These are phyloP conservation scores for Drosophila tripunctata DNA, from an alignment of 2,888 invertebrate species.

Conservation along the genomic window DNA sequence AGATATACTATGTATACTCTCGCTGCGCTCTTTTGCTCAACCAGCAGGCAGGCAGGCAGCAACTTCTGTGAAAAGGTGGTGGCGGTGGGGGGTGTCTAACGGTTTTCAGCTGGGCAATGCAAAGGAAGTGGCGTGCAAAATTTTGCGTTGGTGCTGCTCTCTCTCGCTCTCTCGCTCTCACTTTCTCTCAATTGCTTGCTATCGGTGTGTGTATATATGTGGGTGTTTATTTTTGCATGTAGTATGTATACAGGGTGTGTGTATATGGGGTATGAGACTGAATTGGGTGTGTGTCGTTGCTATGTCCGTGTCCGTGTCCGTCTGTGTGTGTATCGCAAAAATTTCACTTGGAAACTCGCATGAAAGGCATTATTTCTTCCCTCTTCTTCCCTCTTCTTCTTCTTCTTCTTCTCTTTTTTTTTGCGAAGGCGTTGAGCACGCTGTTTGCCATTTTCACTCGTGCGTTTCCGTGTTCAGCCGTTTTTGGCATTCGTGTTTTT, in stretches of 20 bases:
- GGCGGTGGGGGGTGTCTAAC: constrained; percentile 33
- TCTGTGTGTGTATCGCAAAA: constrained; percentile 63
- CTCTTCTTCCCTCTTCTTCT: too few relatives aligned
- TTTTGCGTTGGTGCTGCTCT: constrained; percentile 51
- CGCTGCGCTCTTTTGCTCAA: constrained; percentile 67
- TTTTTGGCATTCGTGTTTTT: constrained; percentile 44
- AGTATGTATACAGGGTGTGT: constrained; percentile 42
- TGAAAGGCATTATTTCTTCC: constrained; percentile 46
- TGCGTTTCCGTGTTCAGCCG: constrained; percentile 60
- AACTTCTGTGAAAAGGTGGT: constrained; percentile 60
- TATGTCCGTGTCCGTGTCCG: constrained; percentile 47
- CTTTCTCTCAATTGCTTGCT: constrained; percentile 9
- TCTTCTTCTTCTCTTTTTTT: constrained; percentile 21
- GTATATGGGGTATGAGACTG: constrained; percentile 7
- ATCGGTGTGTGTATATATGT: constrained; percentile 13
- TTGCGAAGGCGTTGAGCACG: constrained; percentile 46
- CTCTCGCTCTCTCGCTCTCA: constrained; percentile 26
- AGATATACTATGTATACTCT: constrained; percentile 39
- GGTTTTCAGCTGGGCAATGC: constrained; percentile 51
- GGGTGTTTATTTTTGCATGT: constrained; percentile 51
- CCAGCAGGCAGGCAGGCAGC: constrained; percentile 40
- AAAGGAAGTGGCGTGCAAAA: constrained; percentile 75
- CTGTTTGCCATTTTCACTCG: constrained; percentile 67
- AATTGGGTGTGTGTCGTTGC: constrained; percentile 45
- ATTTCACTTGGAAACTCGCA: constrained; percentile 78